Percentiles rank a stretch among this genome's conserved stretches.
These are phyloP conservation scores for Baryphthengus martii DNA, from an alignment of 2,113 vertebrate species.

Conservation along the genomic window DNA sequence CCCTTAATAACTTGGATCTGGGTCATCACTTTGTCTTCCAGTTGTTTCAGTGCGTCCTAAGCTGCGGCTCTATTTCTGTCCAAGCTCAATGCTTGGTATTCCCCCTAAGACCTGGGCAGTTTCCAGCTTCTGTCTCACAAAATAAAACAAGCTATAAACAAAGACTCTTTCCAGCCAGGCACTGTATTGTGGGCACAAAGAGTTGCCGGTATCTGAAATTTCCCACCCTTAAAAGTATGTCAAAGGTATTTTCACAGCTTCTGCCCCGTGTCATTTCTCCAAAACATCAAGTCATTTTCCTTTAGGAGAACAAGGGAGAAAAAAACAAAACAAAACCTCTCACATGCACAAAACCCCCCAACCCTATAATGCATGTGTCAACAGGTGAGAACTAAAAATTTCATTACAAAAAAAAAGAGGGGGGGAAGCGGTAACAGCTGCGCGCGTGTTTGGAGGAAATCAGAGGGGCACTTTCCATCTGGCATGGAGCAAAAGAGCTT, in stretches of 20 bases:
- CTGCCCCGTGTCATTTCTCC: not conserved
- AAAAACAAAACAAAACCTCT: not conserved
- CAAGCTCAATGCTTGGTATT: not conserved
- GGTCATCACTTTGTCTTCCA: constrained; percentile 16
- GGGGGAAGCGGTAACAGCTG: constrained; percentile 73
- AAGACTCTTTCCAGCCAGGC: not conserved
- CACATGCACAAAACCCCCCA: not conserved
- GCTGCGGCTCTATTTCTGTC: constrained; percentile 48
- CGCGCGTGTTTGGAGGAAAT: constrained; percentile 58
- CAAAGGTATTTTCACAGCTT: not conserved
- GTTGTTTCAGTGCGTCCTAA: constrained; percentile 18
- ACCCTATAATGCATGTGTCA: constrained; percentile 17
- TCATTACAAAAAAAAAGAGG: constrained; percentile 37
- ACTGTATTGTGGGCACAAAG: not conserved
- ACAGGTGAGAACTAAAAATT: constrained; percentile 81
- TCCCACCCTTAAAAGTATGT: constrained; percentile 20
- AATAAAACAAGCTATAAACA: not conserved
- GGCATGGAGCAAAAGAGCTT: constrained; percentile 42
- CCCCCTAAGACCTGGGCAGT: constrained; percentile 42
- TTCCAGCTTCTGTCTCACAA: constrained; percentile 27
- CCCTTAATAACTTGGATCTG: constrained; percentile 6
- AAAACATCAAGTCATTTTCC: constrained; percentile 42
- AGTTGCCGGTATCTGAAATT: not conserved
- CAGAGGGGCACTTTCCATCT: constrained; percentile 67
- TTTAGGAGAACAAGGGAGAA: constrained; percentile 19